These are phyloP conservation scores for Dipodomys spectabilis DNA, from an alignment of 2,113 vertebrate genomes.

Conservation along the genomic window DNA sequence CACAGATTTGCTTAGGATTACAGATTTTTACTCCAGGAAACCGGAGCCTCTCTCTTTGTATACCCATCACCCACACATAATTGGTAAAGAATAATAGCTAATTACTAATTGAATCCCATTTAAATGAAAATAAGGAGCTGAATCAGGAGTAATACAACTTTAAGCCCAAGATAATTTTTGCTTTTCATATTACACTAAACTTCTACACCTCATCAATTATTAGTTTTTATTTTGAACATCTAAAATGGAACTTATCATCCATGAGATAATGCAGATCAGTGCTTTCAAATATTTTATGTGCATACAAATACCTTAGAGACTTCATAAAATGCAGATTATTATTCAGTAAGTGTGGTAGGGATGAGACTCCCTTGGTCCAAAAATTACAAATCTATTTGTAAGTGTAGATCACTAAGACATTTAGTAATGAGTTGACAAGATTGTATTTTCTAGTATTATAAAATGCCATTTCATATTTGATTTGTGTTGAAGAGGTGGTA, in stretches of 20 bases:
- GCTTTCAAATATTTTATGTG: slow-evolving; percentile 28
- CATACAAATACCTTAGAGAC: not conserved
- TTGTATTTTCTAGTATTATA: slow-evolving; percentile 19
- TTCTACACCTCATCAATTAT: not conserved
- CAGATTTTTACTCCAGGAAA: not conserved
- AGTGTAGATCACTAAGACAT: not conserved
- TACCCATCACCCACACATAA: not conserved
- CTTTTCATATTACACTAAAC: slow-evolving; percentile 23
- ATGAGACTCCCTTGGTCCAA: not conserved
- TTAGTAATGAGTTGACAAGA: slow-evolving; percentile 12
- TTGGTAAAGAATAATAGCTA: not conserved
- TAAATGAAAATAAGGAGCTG: not conserved
- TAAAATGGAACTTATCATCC: slow-evolving; percentile 45
- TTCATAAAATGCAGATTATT: slow-evolving; percentile 40
- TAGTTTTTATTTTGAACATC: slow-evolving; percentile 38
- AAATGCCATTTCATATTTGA: slow-evolving; percentile 30
- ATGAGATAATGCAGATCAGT: not conserved
- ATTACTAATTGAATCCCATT: not conserved
- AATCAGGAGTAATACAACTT: not conserved
- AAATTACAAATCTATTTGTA: not conserved
- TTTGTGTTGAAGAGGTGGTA: slow-evolving; percentile 1
- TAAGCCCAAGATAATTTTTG: slow-evolving; percentile 26
- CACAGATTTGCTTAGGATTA: not conserved
- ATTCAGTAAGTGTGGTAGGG: not conserved
- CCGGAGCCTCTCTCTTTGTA: not conserved